Evolutionary conservation across 2,113 vertebrate genomes (phyloP).

Genomic region (Lethenteron camtschaticum): DNA sequence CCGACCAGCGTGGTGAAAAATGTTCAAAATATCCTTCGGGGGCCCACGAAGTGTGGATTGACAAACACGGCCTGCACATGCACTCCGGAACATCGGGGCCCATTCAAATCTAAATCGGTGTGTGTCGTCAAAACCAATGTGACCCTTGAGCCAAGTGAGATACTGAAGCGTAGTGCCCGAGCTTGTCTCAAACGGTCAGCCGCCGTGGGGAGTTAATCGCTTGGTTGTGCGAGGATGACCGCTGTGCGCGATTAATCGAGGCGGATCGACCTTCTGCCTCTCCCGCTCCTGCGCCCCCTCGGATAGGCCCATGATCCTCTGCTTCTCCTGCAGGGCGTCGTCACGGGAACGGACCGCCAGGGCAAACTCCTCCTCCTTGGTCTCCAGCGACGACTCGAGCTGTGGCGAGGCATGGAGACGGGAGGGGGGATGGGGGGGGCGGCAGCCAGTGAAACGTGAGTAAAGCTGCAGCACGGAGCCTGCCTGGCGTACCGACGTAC

Average conservation of each 20-base stretch:
- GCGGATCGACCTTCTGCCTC: slow-evolving; percentile 14
- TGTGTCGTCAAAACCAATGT: background rate
- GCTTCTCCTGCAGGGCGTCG: slow-evolving; percentile 17
- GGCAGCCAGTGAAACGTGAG: background rate
- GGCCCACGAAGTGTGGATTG: no score
- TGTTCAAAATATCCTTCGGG: no score
- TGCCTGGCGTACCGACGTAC: background rate
- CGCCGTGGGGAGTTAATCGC: background rate
- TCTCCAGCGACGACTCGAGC: slow-evolving; percentile 18
- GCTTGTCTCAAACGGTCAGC: background rate
- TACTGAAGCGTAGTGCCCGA: background rate
- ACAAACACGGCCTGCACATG: no score
- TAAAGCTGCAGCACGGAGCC: background rate
- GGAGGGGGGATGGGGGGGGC: background rate
- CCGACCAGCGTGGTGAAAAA: no score
- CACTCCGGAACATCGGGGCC: background rate
- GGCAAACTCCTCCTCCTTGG: slow-evolving; percentile 19
- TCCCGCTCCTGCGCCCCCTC: slow-evolving; percentile 17
- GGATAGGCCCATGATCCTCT: slow-evolving; percentile 18
- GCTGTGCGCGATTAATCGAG: no score
- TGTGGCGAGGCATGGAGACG: slow-evolving; percentile 10
- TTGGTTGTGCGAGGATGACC: no score
- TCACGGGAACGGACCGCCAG: slow-evolving; percentile 13
- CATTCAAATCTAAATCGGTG: background rate
- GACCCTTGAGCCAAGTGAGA: background rate